phyloP scores from a whole-genome alignment of 2,888 invertebrate species.

The Drosophila siamana region DNA sequence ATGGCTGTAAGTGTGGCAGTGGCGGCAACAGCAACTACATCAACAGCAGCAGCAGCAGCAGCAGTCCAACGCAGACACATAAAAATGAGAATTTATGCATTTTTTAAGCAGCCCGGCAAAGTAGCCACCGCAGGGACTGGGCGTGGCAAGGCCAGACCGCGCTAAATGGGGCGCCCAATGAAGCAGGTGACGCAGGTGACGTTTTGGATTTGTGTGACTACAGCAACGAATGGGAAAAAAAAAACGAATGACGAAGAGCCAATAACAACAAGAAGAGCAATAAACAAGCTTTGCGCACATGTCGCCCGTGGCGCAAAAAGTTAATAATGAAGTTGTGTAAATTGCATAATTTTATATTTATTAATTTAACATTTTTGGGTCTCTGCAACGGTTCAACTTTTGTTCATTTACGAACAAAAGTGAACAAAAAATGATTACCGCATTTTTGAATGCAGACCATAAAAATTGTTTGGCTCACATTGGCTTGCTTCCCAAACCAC shows the following conservation, averaged over 20 bases:
- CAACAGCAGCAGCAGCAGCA: constrained; percentile 24
- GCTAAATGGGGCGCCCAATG: constrained; percentile 27
- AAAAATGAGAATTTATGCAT: constrained; percentile 77
- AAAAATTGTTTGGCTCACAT: constrained; percentile 30
- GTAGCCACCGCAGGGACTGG: constrained; percentile 56
- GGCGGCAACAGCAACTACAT: constrained; percentile 16
- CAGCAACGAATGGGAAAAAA: constrained; percentile 10
- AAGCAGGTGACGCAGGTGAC: constrained; percentile 74
- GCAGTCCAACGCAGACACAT: constrained; percentile 71
- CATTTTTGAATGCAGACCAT: constrained; percentile 48
- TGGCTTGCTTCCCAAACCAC: background rate
- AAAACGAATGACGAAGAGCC: constrained; percentile 8
- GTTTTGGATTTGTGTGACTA: constrained; percentile 71
- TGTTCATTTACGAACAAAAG: constrained; percentile 31
- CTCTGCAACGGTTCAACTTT: constrained; percentile 30
- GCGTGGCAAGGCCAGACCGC: constrained; percentile 7
- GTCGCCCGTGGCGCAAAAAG: constrained; percentile 53
- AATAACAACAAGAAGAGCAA: constrained; percentile 51
- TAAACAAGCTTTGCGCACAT: constrained; percentile 62
- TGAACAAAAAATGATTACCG: constrained; percentile 25
- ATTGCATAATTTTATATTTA: constrained; percentile 68
- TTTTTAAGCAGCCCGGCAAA: constrained; percentile 58
- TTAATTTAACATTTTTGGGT: constrained; percentile 59
- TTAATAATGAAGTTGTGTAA: constrained; percentile 75
- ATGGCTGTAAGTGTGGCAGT: constrained; percentile 15